Evolutionary conservation across 2,888 invertebrate genomes (phyloP).

Genomic region (Atethmia centrago): DNA sequence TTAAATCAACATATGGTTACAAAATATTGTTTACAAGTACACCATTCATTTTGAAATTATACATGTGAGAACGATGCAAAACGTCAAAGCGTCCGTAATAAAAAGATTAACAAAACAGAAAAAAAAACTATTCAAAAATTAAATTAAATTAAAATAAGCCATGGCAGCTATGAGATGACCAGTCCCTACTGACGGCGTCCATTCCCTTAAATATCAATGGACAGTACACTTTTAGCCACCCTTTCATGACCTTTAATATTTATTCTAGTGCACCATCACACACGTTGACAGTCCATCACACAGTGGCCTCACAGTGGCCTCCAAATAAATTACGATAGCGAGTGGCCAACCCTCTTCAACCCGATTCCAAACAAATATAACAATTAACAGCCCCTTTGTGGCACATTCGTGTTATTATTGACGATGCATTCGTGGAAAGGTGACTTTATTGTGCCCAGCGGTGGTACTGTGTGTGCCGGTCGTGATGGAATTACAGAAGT

Average conservation of each 20-base stretch:
- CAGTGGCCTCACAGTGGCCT: constrained; percentile 75
- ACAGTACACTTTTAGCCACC: neutral
- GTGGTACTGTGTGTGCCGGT: constrained; percentile 26
- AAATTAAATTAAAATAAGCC: too few relatives aligned
- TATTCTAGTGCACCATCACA: constrained; percentile 49
- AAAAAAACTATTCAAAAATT: too few relatives aligned
- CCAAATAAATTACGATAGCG: constrained; percentile 82
- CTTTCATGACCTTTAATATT: constrained; percentile 32
- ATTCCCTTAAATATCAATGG: neutral
- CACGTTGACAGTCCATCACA: constrained; percentile 59
- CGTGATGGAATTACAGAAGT: constrained; percentile 21
- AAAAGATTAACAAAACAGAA: too few relatives aligned
- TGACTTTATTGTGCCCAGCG: constrained; percentile 54
- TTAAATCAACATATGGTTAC: too few relatives aligned
- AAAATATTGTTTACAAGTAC: too few relatives aligned
- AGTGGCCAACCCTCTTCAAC: constrained; percentile 79
- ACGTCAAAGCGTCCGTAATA: too few relatives aligned
- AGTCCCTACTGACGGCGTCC: too few relatives aligned
- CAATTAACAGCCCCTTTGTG: constrained; percentile 85
- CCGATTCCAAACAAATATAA: constrained; percentile 82
- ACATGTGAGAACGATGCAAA: too few relatives aligned
- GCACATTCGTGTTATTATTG: constrained; percentile 83
- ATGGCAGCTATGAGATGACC: too few relatives aligned
- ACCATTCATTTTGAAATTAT: too few relatives aligned
- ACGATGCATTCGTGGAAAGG: constrained; percentile 73